Conservation (phyloP, 2,113 vertebrate genomes). For the Clarias batrachus region DNA sequence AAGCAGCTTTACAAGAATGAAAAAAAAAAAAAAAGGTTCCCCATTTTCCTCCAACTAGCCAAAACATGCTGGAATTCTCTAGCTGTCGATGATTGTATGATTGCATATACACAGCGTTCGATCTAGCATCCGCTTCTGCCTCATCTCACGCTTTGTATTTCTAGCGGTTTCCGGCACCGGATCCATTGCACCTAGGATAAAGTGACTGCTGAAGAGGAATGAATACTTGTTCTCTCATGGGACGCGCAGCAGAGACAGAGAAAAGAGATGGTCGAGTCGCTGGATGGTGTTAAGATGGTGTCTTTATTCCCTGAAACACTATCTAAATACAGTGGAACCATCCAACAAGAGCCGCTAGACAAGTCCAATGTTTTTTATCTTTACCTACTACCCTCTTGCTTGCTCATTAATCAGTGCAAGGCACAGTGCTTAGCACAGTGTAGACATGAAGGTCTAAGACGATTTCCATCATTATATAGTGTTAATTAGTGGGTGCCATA, state of each 20-base stretch:
- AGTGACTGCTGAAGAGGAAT: background rate
- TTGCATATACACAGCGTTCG: background rate
- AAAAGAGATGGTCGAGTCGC: background rate
- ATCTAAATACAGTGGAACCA: background rate
- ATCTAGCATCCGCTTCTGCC: background rate
- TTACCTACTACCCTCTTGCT: background rate
- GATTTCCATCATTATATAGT: slow-evolving; percentile 23
- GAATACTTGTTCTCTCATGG: background rate
- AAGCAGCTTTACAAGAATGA: too few species aligned
- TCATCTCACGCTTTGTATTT: background rate
- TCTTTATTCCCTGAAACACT: background rate
- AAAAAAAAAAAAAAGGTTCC: background rate
- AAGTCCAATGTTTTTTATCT: background rate
- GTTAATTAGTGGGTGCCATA: background rate
- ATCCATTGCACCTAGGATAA: background rate
- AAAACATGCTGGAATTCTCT: background rate
- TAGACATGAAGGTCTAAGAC: slow-evolving; percentile 21
- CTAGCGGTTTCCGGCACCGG: background rate
- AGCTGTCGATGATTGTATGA: background rate
- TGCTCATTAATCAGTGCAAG: background rate
- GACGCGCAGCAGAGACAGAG: background rate
- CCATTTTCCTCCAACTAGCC: background rate
- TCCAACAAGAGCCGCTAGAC: background rate
- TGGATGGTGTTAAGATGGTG: background rate
- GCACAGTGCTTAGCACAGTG: background rate